A percentile compares a stretch with the other conserved stretches of the same genome.
phyloP scores from a whole-genome alignment of 2,797 vertebrate genomes.

The Anas capensis region DNA sequence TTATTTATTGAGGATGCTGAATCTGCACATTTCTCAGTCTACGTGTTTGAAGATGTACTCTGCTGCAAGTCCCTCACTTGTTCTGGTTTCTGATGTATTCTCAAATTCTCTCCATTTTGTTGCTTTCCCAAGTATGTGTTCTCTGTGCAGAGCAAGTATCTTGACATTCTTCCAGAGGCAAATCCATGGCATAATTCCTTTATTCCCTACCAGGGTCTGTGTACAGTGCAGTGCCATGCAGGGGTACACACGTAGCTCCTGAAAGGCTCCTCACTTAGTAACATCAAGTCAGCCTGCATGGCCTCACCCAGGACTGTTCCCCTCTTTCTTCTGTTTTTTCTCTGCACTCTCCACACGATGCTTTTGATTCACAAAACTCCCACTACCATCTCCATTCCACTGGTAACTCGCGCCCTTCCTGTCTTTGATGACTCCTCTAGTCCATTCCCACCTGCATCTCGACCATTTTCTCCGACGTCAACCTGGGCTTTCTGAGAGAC shows the following conservation, averaged over 20 bases:
- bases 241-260: neutral
- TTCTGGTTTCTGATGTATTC: neutral
- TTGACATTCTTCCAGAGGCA: neutral
- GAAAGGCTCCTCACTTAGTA: neutral
- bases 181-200: neutral
- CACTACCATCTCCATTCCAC: rapidly evolving
- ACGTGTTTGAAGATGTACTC: neutral
- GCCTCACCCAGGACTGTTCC: neutral
- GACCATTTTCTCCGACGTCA: neutral
- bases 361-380: neutral
- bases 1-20: constrained; percentile 57
- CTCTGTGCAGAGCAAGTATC: neutral
- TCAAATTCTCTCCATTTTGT: neutral
- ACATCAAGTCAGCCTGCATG: neutral
- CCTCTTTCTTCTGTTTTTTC: neutral
- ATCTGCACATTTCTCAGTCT: constrained; percentile 9
- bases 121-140: neutral
- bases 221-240: neutral
- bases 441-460: neutral
- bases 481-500: neutral
- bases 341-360: rapidly evolving
- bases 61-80: neutral
- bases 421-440: neutral
- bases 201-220: neutral
- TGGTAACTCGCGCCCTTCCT: neutral